Percentiles rank a stretch among this genome's conserved stretches.
phyloP scores from a whole-genome alignment of 2,113 vertebrate species.

The Grammomys dolichurus region DNA sequence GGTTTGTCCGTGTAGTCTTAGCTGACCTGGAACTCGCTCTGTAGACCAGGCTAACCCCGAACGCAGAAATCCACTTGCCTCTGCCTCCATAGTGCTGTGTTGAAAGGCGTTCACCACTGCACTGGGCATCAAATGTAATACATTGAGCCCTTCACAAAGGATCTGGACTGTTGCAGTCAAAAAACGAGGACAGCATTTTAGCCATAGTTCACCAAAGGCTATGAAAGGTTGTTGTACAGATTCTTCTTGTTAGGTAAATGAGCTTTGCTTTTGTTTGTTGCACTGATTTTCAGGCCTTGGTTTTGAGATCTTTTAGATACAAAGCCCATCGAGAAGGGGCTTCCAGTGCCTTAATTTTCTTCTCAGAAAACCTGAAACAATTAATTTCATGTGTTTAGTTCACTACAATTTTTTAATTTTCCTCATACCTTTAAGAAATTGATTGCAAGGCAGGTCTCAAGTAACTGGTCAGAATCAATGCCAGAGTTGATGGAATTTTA shows the following conservation, averaged over 20 bases:
- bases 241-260: background rate
- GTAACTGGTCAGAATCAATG: background rate
- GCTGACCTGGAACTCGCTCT: background rate
- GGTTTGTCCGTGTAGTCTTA: background rate
- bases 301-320: background rate
- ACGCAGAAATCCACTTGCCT: background rate
- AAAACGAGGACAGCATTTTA: background rate
- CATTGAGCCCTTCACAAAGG: background rate
- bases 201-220: background rate
- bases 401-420: background rate
- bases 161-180: background rate
- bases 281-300: background rate
- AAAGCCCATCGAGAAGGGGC: background rate
- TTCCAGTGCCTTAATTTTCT: background rate
- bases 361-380: constrained; percentile 26
- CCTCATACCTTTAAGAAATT: background rate
- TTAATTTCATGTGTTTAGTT: background rate
- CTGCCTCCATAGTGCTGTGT: background rate
- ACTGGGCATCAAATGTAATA: background rate
- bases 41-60: background rate
- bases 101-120: background rate
- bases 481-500: constrained; percentile 3
- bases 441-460: constrained; percentile 22
- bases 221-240: background rate
- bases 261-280: background rate